Evolutionary conservation across 2,888 invertebrate genomes (phyloP).

Genomic region (Dorcus hopei): DNA sequence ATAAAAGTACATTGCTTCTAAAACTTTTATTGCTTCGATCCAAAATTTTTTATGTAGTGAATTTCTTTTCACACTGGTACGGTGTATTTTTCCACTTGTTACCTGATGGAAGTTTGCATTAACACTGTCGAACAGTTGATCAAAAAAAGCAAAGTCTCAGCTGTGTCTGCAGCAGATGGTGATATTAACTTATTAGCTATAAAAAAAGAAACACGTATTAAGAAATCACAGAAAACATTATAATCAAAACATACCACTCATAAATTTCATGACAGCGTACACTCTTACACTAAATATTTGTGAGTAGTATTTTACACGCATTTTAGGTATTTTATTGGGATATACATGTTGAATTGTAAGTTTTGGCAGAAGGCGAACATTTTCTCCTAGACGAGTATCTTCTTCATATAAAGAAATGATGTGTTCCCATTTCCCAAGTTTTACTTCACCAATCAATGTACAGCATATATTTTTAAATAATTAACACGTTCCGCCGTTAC

Average conservation of each 20-base stretch:
- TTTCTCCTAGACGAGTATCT: not conserved
- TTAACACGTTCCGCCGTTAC: too few relatives aligned
- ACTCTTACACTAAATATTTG: conserved; percentile 2
- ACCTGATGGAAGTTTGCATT: not conserved
- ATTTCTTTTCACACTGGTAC: conserved; percentile 8
- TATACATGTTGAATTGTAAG: too few relatives aligned
- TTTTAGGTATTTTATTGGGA: not conserved
- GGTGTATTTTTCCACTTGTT: too few relatives aligned
- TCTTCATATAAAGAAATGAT: not conserved
- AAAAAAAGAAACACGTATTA: too few relatives aligned
- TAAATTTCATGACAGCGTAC: not conserved
- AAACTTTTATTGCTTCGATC: conserved; percentile 7
- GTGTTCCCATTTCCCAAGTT: not conserved
- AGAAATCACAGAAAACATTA: too few relatives aligned
- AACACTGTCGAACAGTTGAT: not conserved
- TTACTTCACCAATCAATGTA: not conserved
- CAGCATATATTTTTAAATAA: too few relatives aligned
- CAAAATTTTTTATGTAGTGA: conserved; percentile 16
- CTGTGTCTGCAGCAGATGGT: too few relatives aligned
- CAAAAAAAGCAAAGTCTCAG: not conserved
- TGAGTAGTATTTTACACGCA: conserved; percentile 4
- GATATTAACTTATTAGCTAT: too few relatives aligned
- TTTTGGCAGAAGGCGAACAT: not conserved
- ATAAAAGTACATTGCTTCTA: conserved; percentile 10
- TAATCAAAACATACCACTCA: not conserved